phyloP scores from a whole-genome alignment of 2,888 invertebrate genomes.

The Adineta ricciae region DNA sequence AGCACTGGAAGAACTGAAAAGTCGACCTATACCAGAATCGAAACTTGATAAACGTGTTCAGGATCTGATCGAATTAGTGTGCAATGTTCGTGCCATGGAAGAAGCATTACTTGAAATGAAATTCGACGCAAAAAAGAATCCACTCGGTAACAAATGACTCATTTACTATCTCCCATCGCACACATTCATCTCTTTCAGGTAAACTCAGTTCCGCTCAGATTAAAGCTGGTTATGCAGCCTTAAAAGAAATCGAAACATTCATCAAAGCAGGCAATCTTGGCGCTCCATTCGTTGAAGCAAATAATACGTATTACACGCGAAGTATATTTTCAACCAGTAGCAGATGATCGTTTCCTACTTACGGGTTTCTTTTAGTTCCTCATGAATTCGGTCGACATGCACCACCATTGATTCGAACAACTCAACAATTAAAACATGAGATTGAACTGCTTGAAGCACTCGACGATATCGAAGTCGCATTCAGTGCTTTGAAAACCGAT shows the following conservation, averaged over 20 bases:
- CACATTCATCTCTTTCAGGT: conserved; percentile 39
- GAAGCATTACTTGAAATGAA: conserved; percentile 52
- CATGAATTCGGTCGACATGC: conserved; percentile 53
- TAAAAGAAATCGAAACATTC: conserved; percentile 50
- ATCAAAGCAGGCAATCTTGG: conserved; percentile 43
- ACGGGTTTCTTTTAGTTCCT: conserved; percentile 41
- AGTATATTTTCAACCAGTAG: conserved; percentile 28
- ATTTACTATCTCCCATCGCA: conserved; percentile 36
- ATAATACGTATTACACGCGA: conserved; percentile 28
- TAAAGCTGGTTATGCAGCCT: conserved; percentile 51
- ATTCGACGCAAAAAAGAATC: conserved; percentile 52
- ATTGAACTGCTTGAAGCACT: conserved; percentile 50
- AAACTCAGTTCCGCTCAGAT: conserved; percentile 53
- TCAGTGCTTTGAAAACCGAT: conserved; percentile 63
- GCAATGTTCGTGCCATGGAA: conserved; percentile 53
- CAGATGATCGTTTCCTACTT: too few relatives aligned
- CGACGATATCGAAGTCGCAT: conserved; percentile 82
- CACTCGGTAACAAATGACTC: conserved; percentile 53
- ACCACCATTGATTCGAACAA: conserved; percentile 50
- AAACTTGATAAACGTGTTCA: conserved; percentile 46
- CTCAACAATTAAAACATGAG: conserved; percentile 48
- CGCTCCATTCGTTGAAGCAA: conserved; percentile 35
- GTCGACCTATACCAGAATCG: conserved; percentile 41
- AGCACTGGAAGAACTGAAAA: conserved; percentile 38
- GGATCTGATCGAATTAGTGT: conserved; percentile 51